These are phyloP conservation scores for Scaptomyza hsui DNA, from an alignment of 1,140 invertebrate species.

Conservation along the genomic window DNA sequence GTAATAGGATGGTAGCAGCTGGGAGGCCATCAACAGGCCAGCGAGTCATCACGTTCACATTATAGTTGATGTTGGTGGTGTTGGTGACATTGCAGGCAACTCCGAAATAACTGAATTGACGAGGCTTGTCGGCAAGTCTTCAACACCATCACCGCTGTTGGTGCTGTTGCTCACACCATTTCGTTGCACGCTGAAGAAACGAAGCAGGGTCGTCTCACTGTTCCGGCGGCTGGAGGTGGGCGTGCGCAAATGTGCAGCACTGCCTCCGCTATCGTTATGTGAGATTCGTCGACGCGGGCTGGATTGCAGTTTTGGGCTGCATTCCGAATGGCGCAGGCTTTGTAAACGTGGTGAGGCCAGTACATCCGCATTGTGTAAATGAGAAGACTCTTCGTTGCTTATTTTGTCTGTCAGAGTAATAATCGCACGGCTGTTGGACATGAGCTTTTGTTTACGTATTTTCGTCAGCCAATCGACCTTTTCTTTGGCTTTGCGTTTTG, in stretches of 20 bases:
- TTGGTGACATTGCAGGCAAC: constrained; percentile 11
- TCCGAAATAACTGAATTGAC: not conserved
- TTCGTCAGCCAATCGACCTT: constrained; percentile 90
- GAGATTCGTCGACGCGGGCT: constrained; percentile 69
- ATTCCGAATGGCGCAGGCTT: constrained; percentile 69
- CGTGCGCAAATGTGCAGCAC: constrained; percentile 49
- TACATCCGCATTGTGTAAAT: constrained; percentile 29
- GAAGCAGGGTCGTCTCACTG: constrained; percentile 77
- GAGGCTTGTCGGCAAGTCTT: not conserved
- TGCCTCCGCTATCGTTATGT: constrained; percentile 37
- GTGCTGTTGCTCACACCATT: constrained; percentile 12
- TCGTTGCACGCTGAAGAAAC: constrained; percentile 77
- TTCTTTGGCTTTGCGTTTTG: constrained; percentile 86
- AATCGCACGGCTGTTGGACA: constrained; percentile 56
- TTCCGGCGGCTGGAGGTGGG: constrained; percentile 79
- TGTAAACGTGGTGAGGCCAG: constrained; percentile 70
- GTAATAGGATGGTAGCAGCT: not conserved
- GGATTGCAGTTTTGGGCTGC: constrained; percentile 60
- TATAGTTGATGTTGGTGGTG: constrained; percentile 1
- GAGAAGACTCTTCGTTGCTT: constrained; percentile 41
- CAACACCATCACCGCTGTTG: not conserved
- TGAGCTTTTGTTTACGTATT: constrained; percentile 86
- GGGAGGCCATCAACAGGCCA: too few relatives aligned
- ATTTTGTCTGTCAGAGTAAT: constrained; percentile 71
- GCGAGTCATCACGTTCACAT: constrained; percentile 46